Evolutionary conservation across 2,113 vertebrate genomes (phyloP).

Genomic region (Phyllostomus hastatus): DNA sequence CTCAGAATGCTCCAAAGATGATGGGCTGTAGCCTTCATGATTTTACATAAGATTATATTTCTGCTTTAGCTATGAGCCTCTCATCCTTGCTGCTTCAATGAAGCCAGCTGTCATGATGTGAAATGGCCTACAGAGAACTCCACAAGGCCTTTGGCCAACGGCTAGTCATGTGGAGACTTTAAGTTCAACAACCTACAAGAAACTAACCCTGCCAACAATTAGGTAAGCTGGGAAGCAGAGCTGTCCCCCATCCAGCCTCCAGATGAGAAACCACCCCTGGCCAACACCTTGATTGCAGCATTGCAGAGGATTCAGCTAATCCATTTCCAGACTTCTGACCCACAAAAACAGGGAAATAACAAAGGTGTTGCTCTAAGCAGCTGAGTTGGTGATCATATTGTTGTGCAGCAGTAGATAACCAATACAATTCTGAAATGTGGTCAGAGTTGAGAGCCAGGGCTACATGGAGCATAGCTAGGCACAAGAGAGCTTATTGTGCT

Average conservation of each 20-base stretch:
- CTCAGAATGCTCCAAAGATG: neutral
- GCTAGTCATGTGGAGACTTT: neutral
- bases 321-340: neutral
- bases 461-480: neutral
- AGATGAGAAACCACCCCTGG: neutral
- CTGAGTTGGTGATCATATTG: neutral
- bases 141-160: neutral
- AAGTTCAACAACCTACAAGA: neutral
- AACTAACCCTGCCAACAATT: neutral
- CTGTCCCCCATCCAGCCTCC: neutral
- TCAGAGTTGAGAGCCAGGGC: neutral
- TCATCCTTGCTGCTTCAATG: neutral
- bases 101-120: neutral
- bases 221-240: neutral
- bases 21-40: neutral
- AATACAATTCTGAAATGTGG: neutral
- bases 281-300: neutral
- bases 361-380: neutral
- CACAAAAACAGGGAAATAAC: constrained; percentile 17
- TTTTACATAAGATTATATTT: neutral
- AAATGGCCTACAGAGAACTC: neutral
- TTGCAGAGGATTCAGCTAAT: neutral
- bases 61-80: neutral
- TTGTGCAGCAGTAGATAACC: neutral
- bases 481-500: neutral